Base-by-base conservation (phyloP, 2,113 vertebrate species). In the Prinia subflava region DNA sequence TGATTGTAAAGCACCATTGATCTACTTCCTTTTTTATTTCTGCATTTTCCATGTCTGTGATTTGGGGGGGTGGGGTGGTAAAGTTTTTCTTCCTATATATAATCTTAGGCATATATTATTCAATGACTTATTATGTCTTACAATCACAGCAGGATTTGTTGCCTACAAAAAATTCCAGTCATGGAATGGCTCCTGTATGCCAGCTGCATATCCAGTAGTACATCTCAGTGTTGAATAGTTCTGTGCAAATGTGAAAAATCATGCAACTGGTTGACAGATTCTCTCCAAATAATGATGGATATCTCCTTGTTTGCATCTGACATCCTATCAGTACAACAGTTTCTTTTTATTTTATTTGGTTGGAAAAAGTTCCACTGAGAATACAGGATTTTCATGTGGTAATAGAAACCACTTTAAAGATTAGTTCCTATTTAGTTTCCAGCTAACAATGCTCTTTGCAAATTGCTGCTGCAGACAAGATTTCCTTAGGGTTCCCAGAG, bases 21-120 rank as follows among this genome's bases (percentile, higher is more conserved):
- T 44, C 49, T 23, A 24, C 15, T 65, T 65, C 35, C 37, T 42
- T 44, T 21, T 80, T 84, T 81, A 10, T 60, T 79, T 87, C 39
- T 87, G 25, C 20, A 20, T 37, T 70, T 91, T 30, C 15, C 18
- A 27, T 42, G 52, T 56, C 18, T 42, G 14, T 55, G 21, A 8
- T 62, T 80, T 9, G 7, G 9, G 9, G 3, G 2, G 0, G 0
- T 6, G 39, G 9, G 39, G 39, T 39, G 39, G 23, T 3, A 17
- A 11, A 4, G 8, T 30, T 24, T 42, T 24, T 50, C 9, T 19
- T 8, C 6, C 2, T 5, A 69, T 57, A 63, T 42, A 31, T 64
- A 9, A 49, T 69, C 35, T 78, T 88, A 37, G 20, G 2, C 10
- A 64, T 69, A 35, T 84, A 56, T 60, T 81, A 37, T 33, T 47